phyloP scores from a whole-genome alignment of 2,113 vertebrate genomes.

The Spea bombifrons region DNA sequence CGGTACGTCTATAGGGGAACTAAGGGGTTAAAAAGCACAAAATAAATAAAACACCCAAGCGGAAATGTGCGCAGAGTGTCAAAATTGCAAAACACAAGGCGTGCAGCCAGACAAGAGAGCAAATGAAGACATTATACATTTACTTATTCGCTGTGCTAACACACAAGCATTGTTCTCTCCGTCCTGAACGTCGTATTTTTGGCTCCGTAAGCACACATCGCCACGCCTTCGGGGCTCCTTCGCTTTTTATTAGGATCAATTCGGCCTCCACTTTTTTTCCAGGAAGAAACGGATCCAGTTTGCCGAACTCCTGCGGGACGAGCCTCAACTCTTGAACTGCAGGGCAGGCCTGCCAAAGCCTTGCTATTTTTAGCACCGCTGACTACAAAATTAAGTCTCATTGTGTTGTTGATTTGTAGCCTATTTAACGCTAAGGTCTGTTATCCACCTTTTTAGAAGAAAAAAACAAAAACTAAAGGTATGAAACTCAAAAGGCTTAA shows the following conservation, averaged over 20 bases:
- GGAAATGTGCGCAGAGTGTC: no score
- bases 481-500: no score
- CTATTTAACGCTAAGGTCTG: neutral
- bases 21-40: no score
- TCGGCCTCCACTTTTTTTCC: neutral
- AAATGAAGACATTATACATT: neutral
- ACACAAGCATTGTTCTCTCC: conserved; percentile 3
- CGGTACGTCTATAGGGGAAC: no score
- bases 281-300: conserved; percentile 7
- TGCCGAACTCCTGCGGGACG: conserved; percentile 10
- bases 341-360: conserved; percentile 18
- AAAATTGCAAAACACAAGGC: no score
- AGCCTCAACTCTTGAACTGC: conserved; percentile 39
- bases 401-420: neutral
- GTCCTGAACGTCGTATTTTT: neutral
- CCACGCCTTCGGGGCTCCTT: conserved; percentile 8
- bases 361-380: conserved; percentile 26
- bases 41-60: no score
- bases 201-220: neutral
- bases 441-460: no score
- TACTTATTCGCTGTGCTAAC: neutral
- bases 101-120: neutral
- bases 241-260: conserved; percentile 2
- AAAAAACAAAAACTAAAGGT: no score
- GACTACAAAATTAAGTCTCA: conserved; percentile 11